Conservation (phyloP, 2,888 invertebrate genomes). For the Agrochola macilenta region DNA sequence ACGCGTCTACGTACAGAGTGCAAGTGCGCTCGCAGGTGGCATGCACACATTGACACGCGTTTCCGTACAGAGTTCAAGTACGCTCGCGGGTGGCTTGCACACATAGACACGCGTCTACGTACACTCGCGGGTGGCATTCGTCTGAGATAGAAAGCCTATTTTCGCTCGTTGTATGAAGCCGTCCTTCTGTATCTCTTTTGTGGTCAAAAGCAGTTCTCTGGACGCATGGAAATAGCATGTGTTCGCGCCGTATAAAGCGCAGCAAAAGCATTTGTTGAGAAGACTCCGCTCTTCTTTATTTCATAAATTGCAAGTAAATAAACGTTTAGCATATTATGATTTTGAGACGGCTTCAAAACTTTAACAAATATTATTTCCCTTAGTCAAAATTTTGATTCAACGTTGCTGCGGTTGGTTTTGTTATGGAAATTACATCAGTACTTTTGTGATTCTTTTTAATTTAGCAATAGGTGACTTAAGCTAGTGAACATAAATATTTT, state of each 20-base stretch:
- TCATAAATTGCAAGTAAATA: neutral
- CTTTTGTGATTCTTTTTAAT: conserved; percentile 2
- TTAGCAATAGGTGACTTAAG: conserved; percentile 30
- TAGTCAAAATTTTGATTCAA: neutral
- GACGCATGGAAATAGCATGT: neutral
- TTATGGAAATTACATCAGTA: conserved; percentile 15
- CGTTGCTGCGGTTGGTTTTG: conserved; percentile 9
- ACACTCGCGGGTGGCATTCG: neutral
- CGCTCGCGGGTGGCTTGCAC: no score
- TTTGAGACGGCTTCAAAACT: neutral
- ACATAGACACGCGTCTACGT: no score
- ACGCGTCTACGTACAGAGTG: no score
- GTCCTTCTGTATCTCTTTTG: neutral
- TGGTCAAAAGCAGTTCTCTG: neutral
- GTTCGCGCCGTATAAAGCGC: neutral
- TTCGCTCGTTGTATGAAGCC: neutral
- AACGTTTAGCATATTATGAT: neutral
- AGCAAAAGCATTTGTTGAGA: conserved; percentile 1
- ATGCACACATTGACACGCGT: no score
- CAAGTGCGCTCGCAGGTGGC: no score
- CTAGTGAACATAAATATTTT: neutral
- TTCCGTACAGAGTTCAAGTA: no score
- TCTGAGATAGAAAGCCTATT: neutral
- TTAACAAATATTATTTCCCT: neutral
- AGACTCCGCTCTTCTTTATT: neutral